Conservation (phyloP, 2,888 invertebrate genomes). For the Elmis aenea region DNA sequence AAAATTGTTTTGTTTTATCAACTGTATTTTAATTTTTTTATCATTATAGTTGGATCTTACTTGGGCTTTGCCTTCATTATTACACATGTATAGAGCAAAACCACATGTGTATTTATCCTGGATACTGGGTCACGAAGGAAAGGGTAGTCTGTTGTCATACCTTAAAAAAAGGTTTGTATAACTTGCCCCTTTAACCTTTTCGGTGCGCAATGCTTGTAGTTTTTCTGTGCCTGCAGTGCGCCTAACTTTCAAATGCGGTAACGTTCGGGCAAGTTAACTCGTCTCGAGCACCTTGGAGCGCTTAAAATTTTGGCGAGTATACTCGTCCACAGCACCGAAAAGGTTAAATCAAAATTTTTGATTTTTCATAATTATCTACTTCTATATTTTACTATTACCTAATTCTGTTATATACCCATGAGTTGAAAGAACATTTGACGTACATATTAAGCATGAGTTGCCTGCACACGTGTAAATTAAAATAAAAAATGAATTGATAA, state of each 20-base stretch:
- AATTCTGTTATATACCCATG: too few relatives aligned
- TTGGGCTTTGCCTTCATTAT: slow-evolving; percentile 59
- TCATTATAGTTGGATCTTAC: slow-evolving; percentile 52
- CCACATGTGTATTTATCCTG: slow-evolving; percentile 72
- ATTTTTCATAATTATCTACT: slow-evolving; percentile 5
- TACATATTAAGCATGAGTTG: too few relatives aligned
- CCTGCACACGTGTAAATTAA: background rate
- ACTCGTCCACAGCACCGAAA: too few relatives aligned
- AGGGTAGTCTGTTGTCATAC: slow-evolving; percentile 75
- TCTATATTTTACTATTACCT: slow-evolving; percentile 3
- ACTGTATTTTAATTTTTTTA: slow-evolving; percentile 5
- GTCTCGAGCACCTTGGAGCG: too few relatives aligned
- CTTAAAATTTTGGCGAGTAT: background rate
- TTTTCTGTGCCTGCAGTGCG: too few relatives aligned
- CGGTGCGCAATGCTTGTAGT: too few relatives aligned
- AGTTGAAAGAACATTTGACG: too few relatives aligned
- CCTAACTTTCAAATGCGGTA: too few relatives aligned
- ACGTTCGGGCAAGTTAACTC: too few relatives aligned
- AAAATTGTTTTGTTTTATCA: background rate
- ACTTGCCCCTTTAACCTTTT: too few relatives aligned
- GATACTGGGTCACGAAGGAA: slow-evolving; percentile 82
- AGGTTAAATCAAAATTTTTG: slow-evolving; percentile 4
- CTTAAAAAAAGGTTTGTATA: slow-evolving; percentile 66
- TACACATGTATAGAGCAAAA: slow-evolving; percentile 66
- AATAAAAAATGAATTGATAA: background rate